These are phyloP conservation scores for Tenualosa thibaudeaui DNA, from an alignment of 2,797 vertebrate genomes.

Conservation along the genomic window DNA sequence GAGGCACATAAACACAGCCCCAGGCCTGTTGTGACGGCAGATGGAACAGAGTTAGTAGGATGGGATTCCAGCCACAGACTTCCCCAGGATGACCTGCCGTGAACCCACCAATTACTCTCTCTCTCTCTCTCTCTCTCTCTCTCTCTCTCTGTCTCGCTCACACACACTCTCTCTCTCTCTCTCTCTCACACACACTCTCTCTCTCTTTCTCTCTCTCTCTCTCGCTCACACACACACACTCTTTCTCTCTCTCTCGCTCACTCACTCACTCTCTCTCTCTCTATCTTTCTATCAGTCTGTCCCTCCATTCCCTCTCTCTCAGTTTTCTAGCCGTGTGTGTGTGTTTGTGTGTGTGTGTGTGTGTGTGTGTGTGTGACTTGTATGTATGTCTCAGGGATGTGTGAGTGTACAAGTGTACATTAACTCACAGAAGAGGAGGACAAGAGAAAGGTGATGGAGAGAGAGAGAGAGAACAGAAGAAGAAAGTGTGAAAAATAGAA, in stretches of 20 bases:
- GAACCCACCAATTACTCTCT: conserved; percentile 20
- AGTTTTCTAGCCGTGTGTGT: neutral
- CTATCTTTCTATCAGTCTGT: too few species aligned
- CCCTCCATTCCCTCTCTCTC: too few species aligned
- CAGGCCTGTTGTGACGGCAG: conserved; percentile 26
- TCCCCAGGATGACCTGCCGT: neutral
- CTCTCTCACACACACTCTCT: conserved; percentile 16
- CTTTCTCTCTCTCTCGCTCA: neutral
- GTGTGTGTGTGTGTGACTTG: too few species aligned
- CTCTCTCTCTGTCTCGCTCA: conserved; percentile 41
- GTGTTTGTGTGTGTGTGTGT: too few species aligned
- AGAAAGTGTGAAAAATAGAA: too few species aligned
- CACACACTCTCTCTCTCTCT: neutral
- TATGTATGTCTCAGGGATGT: too few species aligned
- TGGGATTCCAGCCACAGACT: neutral
- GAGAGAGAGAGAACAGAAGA: too few species aligned
- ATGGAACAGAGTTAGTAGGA: conserved; percentile 20
- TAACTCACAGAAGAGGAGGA: too few species aligned
- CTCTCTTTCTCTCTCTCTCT: neutral
- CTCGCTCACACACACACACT: neutral
- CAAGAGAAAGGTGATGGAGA: too few species aligned
- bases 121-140: conserved; percentile 35
- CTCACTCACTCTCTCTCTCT: neutral
- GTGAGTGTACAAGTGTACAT: too few species aligned
- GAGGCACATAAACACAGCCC: neutral